Base-by-base conservation (phyloP, 2,113 vertebrate species). In the Anolis carolinensis region DNA sequence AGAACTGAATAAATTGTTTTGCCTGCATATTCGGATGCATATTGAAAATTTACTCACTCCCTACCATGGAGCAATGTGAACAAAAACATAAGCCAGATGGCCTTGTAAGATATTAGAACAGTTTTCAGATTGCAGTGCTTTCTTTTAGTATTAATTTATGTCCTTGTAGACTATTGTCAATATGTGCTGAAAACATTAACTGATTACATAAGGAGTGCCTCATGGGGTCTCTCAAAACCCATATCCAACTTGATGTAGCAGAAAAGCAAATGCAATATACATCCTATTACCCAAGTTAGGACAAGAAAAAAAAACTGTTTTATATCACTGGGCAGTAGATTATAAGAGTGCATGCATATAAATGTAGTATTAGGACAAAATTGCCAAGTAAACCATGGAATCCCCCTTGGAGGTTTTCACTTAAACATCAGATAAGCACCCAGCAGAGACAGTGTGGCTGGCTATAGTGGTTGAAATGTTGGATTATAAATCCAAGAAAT, bases 141-240 rank as follows among this genome's bases (percentile, higher is more conserved):
- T 85, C 50, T 71, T 25, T 78, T 70, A 34, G 6, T 65, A 55
- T 75, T 85, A 34, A 85, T 85, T 77, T 78, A 68, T 78, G 44
- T 78, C 48, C 74, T 77, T 84, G 50, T 36, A 67, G 39, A 14
- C 62, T 71, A 79, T 39, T 85, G 75, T n/a, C 70, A 39, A 71
- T 20, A 79, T 85, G 78, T 79, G 50, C 50, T 85, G 65, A 79
- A 85, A 79, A 59, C 32, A 79, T 85, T 71, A 79, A 71, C 65
- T 71, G 76, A 59, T 85, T 52, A 39, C 59, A 52, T 9, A 18
- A 55, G 36, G 5, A 70, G 83, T n/a, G 36, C 6, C 75, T 85
- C 62, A 5, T n/a, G 32, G 32, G n/a, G 14, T 68, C 1, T 63
- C 30, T 14, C 4, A 30, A 16, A 30, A 14, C 14, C 25, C 3